These are phyloP conservation scores for Brachionus koreanus DNA, from an alignment of 1,140 invertebrate species.

Conservation along the genomic window DNA sequence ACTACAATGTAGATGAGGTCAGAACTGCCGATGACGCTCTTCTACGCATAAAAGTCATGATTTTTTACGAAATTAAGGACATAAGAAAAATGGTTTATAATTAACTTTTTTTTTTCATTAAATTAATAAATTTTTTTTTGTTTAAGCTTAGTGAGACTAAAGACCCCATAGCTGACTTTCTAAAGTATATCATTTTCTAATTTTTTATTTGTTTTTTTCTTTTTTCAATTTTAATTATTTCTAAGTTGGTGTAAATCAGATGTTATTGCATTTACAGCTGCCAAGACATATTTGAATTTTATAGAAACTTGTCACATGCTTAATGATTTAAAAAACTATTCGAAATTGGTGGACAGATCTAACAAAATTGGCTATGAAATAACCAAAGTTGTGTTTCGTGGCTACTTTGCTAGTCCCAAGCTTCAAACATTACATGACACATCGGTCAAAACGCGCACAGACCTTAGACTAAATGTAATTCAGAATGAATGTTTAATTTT, in stretches of 20 bases:
- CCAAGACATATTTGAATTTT: conserved; percentile 55
- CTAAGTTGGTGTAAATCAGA: conserved; percentile 53
- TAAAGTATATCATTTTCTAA: conserved; percentile 53
- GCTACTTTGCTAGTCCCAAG: conserved; percentile 54
- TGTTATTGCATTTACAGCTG: conserved; percentile 53
- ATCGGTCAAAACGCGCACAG: conserved; percentile 51
- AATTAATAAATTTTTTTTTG: conserved; percentile 43
- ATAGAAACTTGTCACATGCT: conserved; percentile 53
- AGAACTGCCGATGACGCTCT: conserved; percentile 55
- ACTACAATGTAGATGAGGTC: conserved; percentile 57
- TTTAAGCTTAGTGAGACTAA: conserved; percentile 52
- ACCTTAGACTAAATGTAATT: conserved; percentile 53
- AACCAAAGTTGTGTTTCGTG: conserved; percentile 55
- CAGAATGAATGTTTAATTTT: not conserved
- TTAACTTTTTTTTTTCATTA: not conserved
- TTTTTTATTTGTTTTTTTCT: not conserved
- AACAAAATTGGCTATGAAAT: conserved; percentile 53
- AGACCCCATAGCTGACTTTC: conserved; percentile 56
- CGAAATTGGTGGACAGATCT: conserved; percentile 51
- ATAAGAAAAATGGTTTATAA: conserved; percentile 53
- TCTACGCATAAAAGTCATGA: conserved; percentile 56
- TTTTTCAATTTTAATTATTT: not conserved
- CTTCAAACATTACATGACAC: conserved; percentile 53
- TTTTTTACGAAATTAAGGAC: conserved; percentile 55
- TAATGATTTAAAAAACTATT: conserved; percentile 51